These are phyloP conservation scores for Drosophila santomea DNA, from an alignment of 1,140 invertebrate species.

Conservation along the genomic window DNA sequence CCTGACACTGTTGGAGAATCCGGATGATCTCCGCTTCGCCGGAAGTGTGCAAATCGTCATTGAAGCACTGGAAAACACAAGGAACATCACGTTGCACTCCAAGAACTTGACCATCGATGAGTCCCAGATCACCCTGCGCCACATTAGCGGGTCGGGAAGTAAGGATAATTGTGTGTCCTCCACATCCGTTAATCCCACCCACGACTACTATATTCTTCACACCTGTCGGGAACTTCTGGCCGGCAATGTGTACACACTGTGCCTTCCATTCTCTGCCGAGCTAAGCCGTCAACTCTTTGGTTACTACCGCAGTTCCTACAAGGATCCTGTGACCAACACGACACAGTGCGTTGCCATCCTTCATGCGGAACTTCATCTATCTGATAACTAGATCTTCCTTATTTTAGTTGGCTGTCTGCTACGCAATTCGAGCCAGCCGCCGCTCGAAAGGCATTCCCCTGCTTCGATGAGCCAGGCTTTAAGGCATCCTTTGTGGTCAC, in stretches of 20 bases:
- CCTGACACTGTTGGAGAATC: constrained; percentile 86
- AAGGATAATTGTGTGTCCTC: constrained; percentile 83
- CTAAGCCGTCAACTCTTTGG: constrained; percentile 88
- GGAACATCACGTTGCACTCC: constrained; percentile 89
- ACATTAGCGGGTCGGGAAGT: neutral
- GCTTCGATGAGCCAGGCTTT: constrained; percentile 96
- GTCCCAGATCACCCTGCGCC: neutral
- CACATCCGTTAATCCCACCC: constrained; percentile 42
- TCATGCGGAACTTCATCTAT: neutral
- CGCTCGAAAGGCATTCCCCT: constrained; percentile 95
- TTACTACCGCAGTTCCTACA: constrained; percentile 92
- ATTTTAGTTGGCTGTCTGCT: constrained; percentile 83
- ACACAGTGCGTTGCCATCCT: constrained; percentile 86
- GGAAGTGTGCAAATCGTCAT: constrained; percentile 87
- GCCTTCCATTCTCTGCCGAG: constrained; percentile 88
- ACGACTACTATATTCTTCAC: constrained; percentile 88
- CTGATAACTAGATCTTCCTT: too few species aligned
- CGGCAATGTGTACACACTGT: constrained; percentile 87
- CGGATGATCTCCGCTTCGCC: constrained; percentile 68
- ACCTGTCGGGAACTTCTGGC: constrained; percentile 85
- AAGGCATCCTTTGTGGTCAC: constrained; percentile 94
- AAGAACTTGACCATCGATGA: constrained; percentile 21
- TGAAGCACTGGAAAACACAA: constrained; percentile 85
- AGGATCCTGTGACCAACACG: constrained; percentile 86
- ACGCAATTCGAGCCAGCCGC: constrained; percentile 95